Evolutionary conservation across 2,797 vertebrate genomes (phyloP), one percentile per base, ranked within the genome.

Genomic region (Onychomys leucogaster): DNA sequence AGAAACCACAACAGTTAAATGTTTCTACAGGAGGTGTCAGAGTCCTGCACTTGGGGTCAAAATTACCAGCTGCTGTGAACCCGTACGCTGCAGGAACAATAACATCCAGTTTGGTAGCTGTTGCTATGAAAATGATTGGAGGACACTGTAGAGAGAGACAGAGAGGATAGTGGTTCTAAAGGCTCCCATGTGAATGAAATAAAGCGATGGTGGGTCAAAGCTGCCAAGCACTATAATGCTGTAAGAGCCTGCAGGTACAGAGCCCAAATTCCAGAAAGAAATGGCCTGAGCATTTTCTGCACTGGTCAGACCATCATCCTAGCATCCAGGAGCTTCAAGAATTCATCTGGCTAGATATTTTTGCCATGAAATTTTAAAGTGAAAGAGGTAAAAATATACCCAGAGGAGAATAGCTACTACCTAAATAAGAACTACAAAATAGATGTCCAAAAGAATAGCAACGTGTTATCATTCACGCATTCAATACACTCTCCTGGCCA

Each of bases 11-110:
- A 29, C 80, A 49, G 37, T 86, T 94, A 80, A 94, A 80, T 71
- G 73, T 88, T 80, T 55, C 83, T 93, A 21, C 73, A 52, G 37
- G 63, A 92, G 93, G 59, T 27, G 29, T 63, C 37, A 34, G 16
- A 3, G 41, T 29, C 52, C 55, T 37, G 29, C 16, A 52, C 41
- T 86, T 25, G 8, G 46, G 49, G 49, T 96, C 73, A 92, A 77
- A 94, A 61, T 59, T 52, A n/a, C 46, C 14, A 75, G 63, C 37
- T 87, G 23, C 78, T 91, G 84, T 92, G 80, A 96, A n/a, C 52
- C 67, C 71, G 43, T 46, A 91, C n/a, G 9, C 19, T 55, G 2
- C 5, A 80, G 27, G n/a, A 80, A 57, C 52, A 73, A 43, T 52
- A 59, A 63, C 46, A 73, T 91, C 65, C 82, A 90, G n/a, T 63